Base-by-base conservation (phyloP, 2,888 invertebrate species). In the Scelioninae gen. 1 region DNA sequence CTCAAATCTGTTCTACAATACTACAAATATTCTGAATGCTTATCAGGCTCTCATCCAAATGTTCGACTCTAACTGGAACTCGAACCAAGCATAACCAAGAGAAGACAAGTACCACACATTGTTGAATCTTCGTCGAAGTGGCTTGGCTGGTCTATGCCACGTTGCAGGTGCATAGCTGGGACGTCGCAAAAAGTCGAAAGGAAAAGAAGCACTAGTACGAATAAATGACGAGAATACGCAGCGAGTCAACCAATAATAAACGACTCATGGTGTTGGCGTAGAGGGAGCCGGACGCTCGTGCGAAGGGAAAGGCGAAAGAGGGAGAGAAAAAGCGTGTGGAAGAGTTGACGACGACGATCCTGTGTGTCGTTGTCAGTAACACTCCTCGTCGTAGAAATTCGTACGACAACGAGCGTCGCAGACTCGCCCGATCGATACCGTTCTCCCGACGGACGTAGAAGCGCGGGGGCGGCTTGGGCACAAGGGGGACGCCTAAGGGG, bases 401-500 rank as follows among this genome's bases (percentile, higher is more conserved):
- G 87, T 87, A 87, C 85, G 85, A 88, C 88, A 88, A 87, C 88
- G 88, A 89, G 88, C 88, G 82, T 89, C 89, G 62, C 45, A 13
- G 89, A 87, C 88, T 82, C 63, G 58, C 16, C 86, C 86, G 88
- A 89, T 89, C 89, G 89, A 88, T 88, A 88, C 86, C 84, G 85
- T 85, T 88, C 78, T 81, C 86, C 86, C 86, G 87, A 85, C 86
- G 87, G 85, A 86, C 66, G 85, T 83, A 85, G 76, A 81, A 43
- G 79, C 81, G 86, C 86, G 85, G 85, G 77, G 89, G 89, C 88
- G 88, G 89, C 88, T 86, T 86, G 86, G 87, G 84, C 85, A 85
- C 83, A 85, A 81, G 84, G 85, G 88, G 89, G 89, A 87, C 88
- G 90, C 90, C 90, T 89, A 87, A 86, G 90, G 89, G 90, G 89